These are phyloP conservation scores for Syrrhaptes paradoxus DNA, from an alignment of 2,113 vertebrate genomes.

Conservation along the genomic window DNA sequence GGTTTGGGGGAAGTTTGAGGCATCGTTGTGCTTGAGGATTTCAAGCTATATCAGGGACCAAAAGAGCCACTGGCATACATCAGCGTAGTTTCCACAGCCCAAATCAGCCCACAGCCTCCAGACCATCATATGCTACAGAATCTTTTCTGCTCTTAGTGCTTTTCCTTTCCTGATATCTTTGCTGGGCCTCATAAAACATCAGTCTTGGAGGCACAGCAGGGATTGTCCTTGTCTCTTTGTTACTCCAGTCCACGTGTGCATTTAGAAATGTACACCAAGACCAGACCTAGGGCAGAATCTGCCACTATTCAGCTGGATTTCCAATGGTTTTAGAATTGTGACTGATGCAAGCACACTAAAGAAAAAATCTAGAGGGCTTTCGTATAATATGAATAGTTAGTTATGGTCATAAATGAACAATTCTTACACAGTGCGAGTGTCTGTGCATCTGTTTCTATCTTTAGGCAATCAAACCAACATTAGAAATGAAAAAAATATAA, in stretches of 20 bases:
- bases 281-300: neutral
- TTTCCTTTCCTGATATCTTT: neutral
- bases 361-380: neutral
- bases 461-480: neutral
- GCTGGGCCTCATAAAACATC: neutral
- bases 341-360: neutral
- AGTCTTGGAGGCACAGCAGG: neutral
- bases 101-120: neutral
- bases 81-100: neutral
- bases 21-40: neutral
- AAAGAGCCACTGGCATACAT: neutral
- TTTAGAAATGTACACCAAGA: neutral
- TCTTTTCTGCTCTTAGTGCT: neutral
- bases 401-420: neutral
- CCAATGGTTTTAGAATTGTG: neutral
- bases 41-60: neutral
- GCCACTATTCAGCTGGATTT: neutral
- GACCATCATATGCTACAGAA: neutral
- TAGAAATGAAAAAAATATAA: neutral
- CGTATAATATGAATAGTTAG: neutral
- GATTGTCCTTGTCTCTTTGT: neutral
- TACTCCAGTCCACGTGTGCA: neutral
- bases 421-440: rapidly evolving
- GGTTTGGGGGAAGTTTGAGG: neutral
- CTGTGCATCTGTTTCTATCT: neutral